Evolutionary conservation across 1,140 invertebrate species (phyloP).

Genomic region (Musca domestica): DNA sequence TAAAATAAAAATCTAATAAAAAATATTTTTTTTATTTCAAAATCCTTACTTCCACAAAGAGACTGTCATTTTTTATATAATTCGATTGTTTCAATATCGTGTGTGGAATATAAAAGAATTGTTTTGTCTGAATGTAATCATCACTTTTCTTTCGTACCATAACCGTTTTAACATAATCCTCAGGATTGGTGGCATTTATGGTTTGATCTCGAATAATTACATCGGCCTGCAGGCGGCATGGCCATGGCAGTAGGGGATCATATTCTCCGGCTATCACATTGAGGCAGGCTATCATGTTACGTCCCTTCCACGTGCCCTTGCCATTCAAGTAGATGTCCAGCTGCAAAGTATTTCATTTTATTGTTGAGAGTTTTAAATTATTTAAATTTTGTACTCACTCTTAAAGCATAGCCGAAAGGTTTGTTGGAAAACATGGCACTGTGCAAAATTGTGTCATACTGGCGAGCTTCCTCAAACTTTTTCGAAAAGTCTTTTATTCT

Average conservation of each 20-base stretch:
- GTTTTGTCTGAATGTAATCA: constrained; percentile 59
- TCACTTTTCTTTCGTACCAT: constrained; percentile 55
- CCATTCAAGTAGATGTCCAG: constrained; percentile 68
- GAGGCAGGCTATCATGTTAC: constrained; percentile 66
- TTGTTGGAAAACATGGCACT: constrained; percentile 67
- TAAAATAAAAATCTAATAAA: too few relatives aligned
- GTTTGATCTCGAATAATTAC: constrained; percentile 65
- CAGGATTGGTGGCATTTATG: constrained; percentile 51
- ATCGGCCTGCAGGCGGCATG: constrained; percentile 63
- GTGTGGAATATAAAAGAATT: constrained; percentile 73
- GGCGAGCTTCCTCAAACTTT: constrained; percentile 65
- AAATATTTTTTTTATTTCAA: constrained; percentile 34
- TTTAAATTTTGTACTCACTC: constrained; percentile 54
- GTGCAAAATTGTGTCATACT: constrained; percentile 60
- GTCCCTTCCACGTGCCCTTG: constrained; percentile 69
- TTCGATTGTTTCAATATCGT: constrained; percentile 64
- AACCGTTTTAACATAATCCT: constrained; percentile 57
- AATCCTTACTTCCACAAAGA: constrained; percentile 65
- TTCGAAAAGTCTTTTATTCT: constrained; percentile 64
- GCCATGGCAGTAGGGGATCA: constrained; percentile 69
- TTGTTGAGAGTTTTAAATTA: too few relatives aligned
- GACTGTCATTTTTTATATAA: constrained; percentile 64
- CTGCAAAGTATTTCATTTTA: constrained; percentile 49
- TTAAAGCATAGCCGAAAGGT: constrained; percentile 69
- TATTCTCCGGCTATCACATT: constrained; percentile 66